Evolutionary conservation across 1,140 invertebrate genomes (phyloP).

Genomic region (Drosophila biarmipes): DNA sequence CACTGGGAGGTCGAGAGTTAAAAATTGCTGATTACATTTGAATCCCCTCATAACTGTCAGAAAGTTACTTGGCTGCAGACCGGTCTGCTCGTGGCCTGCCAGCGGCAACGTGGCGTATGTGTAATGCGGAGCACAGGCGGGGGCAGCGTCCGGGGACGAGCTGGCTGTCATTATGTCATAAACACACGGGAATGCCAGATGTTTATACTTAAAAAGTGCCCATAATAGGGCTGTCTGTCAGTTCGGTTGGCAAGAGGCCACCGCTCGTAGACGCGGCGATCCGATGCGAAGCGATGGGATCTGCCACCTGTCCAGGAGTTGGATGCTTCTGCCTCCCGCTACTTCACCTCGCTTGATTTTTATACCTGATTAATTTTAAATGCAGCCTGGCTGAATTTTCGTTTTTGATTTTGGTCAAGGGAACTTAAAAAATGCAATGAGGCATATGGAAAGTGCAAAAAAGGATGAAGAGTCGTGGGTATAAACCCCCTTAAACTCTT

Average conservation of each 20-base stretch:
- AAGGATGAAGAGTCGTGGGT: too few species aligned
- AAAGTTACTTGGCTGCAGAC: slow-evolving; percentile 42
- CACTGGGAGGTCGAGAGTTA: slow-evolving; percentile 36
- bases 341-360: slow-evolving; percentile 29
- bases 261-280: slow-evolving; percentile 23
- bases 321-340: slow-evolving; percentile 19
- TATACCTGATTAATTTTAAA: slow-evolving; percentile 34
- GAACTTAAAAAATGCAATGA: background rate
- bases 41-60: slow-evolving; percentile 80
- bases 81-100: slow-evolving; percentile 19
- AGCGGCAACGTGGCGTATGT: slow-evolving; percentile 58
- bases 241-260: slow-evolving; percentile 27
- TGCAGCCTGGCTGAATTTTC: background rate
- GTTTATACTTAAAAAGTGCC: slow-evolving; percentile 63
- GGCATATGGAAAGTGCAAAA: background rate
- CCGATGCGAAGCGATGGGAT: slow-evolving; percentile 22
- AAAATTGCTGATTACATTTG: slow-evolving; percentile 78
- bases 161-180: slow-evolving; percentile 76
- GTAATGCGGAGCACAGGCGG: slow-evolving; percentile 15
- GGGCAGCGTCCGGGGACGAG: slow-evolving; percentile 30
- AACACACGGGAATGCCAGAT: slow-evolving; percentile 58
- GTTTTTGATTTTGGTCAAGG: background rate
- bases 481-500: too few species aligned
- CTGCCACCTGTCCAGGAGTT: slow-evolving; percentile 48
- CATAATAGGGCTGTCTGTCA: slow-evolving; percentile 61